Base-by-base conservation (phyloP, 2,113 vertebrate genomes). In the Laticauda laticaudata region DNA sequence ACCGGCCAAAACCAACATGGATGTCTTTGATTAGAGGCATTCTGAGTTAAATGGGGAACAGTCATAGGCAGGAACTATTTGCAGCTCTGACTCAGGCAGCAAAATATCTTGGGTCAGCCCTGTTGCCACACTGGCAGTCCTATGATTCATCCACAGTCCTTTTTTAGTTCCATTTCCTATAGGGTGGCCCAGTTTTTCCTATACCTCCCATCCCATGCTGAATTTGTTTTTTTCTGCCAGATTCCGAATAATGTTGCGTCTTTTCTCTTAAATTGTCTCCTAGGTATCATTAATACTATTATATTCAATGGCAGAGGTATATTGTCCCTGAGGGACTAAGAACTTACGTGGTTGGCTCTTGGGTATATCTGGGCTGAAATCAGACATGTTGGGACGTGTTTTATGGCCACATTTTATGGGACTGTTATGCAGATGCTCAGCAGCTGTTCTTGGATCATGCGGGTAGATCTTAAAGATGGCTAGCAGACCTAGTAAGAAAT, bases 341-440 rank as follows among this genome's bases (percentile, higher is more conserved):
- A 90, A 48, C 55, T 86, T 75, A 45, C 15, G 24, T 53, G 86
- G 34, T 53, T 89, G 59, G 54, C 15, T 86, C 86, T 39, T 29
- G 54, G 7, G 29, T 59, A 39, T 61, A 86, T 86, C 69, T 61
- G 54, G 88, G 51, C 87, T 91, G 69, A 87, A 86, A 87, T 87
- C 89, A 90, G 56, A 64, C 92, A 93, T 87, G 89, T 90, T 87
- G n/a, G 64, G 93, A 95, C 93, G 88, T 94, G 90, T 95, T 96
- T 95, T 95, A 95, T 91, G 86, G 93, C 94, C 90, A 81, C 93
- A 86, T 93, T 95, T 95, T 91, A 94, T 89, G 89, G 88, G 90
- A 54, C 59, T 93, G 90, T 91, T 91, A 90, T 75, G 92, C 96
- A 97, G 96, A 96, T 97, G 96, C 95, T 96, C 69, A 91, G 93